Percentiles rank a stretch among this genome's conserved stretches.
Conservation (phyloP, 1,140 invertebrate genomes). For the Lanistes nyassanus region DNA sequence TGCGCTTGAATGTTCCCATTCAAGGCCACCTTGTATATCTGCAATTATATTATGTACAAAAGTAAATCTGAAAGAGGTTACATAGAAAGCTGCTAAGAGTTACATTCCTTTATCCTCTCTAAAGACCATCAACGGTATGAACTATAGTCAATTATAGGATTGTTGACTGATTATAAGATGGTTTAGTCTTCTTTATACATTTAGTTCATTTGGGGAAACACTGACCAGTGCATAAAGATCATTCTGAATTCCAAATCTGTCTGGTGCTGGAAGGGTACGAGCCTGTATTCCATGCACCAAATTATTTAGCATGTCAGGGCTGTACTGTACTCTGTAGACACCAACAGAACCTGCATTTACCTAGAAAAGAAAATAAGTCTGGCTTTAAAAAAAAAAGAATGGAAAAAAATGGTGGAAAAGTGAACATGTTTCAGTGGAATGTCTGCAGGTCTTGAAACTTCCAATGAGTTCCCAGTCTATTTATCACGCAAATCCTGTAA, state of each 20-base stretch:
- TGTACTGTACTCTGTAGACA: slow-evolving; percentile 83
- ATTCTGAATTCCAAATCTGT: slow-evolving; percentile 89
- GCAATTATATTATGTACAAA: too few species aligned
- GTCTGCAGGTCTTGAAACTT: not conserved
- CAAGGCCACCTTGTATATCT: too few species aligned
- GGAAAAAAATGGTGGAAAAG: not conserved
- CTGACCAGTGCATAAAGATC: slow-evolving; percentile 88
- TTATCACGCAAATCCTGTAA: not conserved
- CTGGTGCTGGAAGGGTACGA: slow-evolving; percentile 83
- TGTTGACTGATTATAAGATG: too few species aligned
- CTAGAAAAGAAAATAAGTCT: slow-evolving; percentile 43
- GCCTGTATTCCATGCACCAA: slow-evolving; percentile 83
- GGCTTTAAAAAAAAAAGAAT: not conserved
- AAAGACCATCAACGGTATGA: too few species aligned
- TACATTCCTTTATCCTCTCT: too few species aligned
- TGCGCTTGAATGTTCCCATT: too few species aligned
- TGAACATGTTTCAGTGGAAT: not conserved
- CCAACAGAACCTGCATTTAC: slow-evolving; percentile 68
- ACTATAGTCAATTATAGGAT: too few species aligned
- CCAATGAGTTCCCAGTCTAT: not conserved
- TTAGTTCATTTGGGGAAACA: not conserved
- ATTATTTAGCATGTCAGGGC: slow-evolving; percentile 79
- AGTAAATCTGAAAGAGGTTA: too few species aligned
- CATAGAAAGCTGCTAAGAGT: too few species aligned
- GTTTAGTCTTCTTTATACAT: too few species aligned